Evolutionary conservation across 2,113 vertebrate genomes (phyloP), one percentile per base, ranked within the genome.

Genomic region (Odontophorus gujanensis): DNA sequence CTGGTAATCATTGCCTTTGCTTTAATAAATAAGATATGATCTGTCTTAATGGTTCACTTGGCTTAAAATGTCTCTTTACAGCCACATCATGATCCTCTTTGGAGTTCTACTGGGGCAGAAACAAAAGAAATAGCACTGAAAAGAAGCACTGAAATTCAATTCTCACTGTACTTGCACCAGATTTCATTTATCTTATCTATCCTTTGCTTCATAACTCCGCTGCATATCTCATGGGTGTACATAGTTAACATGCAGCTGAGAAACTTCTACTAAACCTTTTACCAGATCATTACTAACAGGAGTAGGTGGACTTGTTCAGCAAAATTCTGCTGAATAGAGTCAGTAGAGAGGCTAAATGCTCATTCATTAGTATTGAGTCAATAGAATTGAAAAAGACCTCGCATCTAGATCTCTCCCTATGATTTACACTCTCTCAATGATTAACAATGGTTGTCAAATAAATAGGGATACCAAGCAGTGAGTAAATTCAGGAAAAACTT

Each of bases 11-110:
- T 40, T 77, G 48, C 51, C 2, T 57, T 57, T 65, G 58, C 85
- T 89, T 89, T 87, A 82, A 85, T 91, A 95, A 87, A 87, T 83
- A 45, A 81, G 25, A 77, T 81, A 77, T 25, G 17, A 77, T 88
- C 65, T 82, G 6, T 88, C 71, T 83, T 76, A 78, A 83, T 67
- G 28, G 28, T 81, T 32, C 87, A 73, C 55, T 89, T 53, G 28
- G 50, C 47, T 68, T 83, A 86, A 80, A 83, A 88, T 80, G 66
- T 67, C 57, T 48, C 42, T 79, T 86, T 68, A 62, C 30, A 76
- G 73, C 26, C 73, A 76, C 83, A 85, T 72, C 59, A 76, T 58
- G 13, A 68, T 87, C 13, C 25, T 59, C 8, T 91, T 91, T 90
- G 81, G 65, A 92, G 78, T 36, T 72, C 76, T 65, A 2, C 40